Evolutionary conservation across 2,113 vertebrate species (phyloP), one percentile per base, ranked within the genome.

Genomic region (Melospiza melodia): DNA sequence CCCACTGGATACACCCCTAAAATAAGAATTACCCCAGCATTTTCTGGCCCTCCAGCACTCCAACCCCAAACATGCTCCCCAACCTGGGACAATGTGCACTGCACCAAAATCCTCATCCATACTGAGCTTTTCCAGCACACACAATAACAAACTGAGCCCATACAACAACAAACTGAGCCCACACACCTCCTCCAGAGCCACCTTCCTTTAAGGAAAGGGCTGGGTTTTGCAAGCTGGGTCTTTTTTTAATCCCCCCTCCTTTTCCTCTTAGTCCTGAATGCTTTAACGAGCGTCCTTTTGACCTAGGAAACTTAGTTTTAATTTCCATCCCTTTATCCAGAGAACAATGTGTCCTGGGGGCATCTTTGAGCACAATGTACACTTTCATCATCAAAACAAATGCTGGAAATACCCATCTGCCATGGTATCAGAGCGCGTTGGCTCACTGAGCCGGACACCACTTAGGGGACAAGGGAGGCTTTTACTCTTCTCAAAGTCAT

Each of bases 301-400:
- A 97, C 95, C 96, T 96, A 89, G 87, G 95, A 88, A 96, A 95
- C 93, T 94, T 92, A 28, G 90, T 95, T 92, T 93, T 97, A 94
- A 97, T 97, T 97, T 91, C 61, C 85, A 90, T 87, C 62, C 12
- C 92, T 96, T 96, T 84, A 90, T 54, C 72, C 91, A 63, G 91
- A 93, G 93, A 97, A 97, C 91, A 90, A 95, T 94, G 88, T 97
- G 95, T 97, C 97, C 96, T 96, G 97, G 91, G 94, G 96, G 93
- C 92, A 94, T 94, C 93, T 94, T 96, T 97, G 78, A 96, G 93
- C 93, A 94, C 89, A 96, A 93, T 91, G 95, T 90, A 96, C 90
- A 85, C 92, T 95, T 96, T 90, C 96, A 94, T 96, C 95, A 94
- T 97, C 95, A 89, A 96, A 95, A 97, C 91, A 96, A 97, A 96